Percentiles rank a stretch among this genome's conserved stretches.
phyloP scores from a whole-genome alignment of 2,888 invertebrate species.

The Tineola bisselliella region DNA sequence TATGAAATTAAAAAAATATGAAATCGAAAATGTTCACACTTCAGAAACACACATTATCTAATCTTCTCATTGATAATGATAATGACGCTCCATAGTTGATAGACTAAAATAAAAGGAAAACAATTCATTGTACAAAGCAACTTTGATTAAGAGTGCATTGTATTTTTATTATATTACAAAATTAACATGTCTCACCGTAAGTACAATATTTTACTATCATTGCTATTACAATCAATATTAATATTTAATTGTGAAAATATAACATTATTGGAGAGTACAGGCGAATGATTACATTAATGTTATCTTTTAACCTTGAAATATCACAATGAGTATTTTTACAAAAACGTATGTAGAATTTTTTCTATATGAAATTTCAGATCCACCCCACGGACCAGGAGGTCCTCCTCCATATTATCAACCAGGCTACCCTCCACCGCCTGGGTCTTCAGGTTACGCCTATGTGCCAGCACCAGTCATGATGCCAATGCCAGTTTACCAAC shows the following conservation, averaged over 20 bases:
- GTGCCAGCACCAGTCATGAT: conserved; percentile 48
- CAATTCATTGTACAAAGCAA: not conserved
- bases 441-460: conserved; percentile 24
- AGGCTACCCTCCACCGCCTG: conserved; percentile 6
- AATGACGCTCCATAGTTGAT: not conserved
- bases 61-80: not conserved
- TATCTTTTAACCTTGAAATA: too few relatives aligned
- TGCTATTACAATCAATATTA: not conserved
- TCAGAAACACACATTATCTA: not conserved
- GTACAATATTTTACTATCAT: not conserved
- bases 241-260: too few relatives aligned
- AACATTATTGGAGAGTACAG: too few relatives aligned
- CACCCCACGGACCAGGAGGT: conserved; percentile 27
- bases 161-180: not conserved
- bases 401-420: conserved; percentile 24
- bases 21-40: too few relatives aligned
- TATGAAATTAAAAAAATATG: too few relatives aligned
- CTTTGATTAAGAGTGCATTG: not conserved
- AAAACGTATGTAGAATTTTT: too few relatives aligned
- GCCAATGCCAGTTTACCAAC: conserved; percentile 48
- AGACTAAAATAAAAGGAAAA: not conserved
- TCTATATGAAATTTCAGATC: conserved; percentile 25
- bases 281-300: too few relatives aligned
- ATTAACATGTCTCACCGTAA: conserved; percentile 11
- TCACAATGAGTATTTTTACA: too few relatives aligned